Evolutionary conservation across 2,888 invertebrate genomes (phyloP), one percentile per base, ranked within the genome.

Genomic region (Empis livida): DNA sequence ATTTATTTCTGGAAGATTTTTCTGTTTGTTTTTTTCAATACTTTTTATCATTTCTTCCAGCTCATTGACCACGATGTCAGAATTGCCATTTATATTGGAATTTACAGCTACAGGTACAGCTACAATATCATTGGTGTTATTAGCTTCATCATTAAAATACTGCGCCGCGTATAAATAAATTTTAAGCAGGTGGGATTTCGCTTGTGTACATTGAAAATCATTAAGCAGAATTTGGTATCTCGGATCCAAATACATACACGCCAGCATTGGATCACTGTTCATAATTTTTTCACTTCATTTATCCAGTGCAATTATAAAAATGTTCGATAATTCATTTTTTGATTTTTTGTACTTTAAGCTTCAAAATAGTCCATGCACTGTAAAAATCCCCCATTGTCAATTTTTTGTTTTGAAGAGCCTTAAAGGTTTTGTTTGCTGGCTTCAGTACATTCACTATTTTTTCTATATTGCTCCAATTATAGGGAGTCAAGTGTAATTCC

Each of bases 301-400:
- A 23, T 42, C 27, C 27, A 42, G 5, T 42, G 42, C 30, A 42
- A 5, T 42, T 27, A 42, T 31, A 42, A 42, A 42, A 30, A 31
- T 27, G 31, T 30, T 14, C 10, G 30, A 17, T 31, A 42, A 42
- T 27, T 31, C 27, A 42, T 23, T 42, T n/a, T 14, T 6, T 39
- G 10, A 39, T 13, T 39, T 39, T 39, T 3, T 6, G 39, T 14
- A 39, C 5, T 42, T 42, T 42, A 5, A 42, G 42, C 27, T 13
- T 42, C 10, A 23, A 42, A 4, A 20, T 42, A 13, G 42, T 13
- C 23, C 42, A 42, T 17, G 27, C 23, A 42, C 23, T 27, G 6
- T 42, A 42, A 42, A 42, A 42, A 42, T 42, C 42, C 15, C 42
- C 27, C 14, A 27, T 30, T 14, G 42, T 42, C n/a, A 42, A 42